Base-by-base conservation (phyloP, 1,140 invertebrate genomes). In the Popillia japonica region DNA sequence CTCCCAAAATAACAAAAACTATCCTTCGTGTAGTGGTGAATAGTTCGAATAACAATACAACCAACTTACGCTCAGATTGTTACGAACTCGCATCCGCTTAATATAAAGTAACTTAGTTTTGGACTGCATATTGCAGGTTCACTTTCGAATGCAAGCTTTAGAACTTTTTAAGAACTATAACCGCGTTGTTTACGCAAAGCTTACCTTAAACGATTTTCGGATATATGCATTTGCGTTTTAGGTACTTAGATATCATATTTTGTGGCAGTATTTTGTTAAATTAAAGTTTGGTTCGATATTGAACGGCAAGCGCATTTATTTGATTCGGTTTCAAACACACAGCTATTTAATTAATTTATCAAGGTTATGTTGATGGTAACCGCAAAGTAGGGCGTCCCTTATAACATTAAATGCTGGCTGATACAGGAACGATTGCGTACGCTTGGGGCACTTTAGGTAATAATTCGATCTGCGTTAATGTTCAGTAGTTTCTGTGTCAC, bases 31-130 rank as follows among this genome's bases (percentile, higher is more conserved):
- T 55, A 55, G 14, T 17, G 48, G 48, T 17, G 17, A 55, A 55
- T 55, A 17, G 48, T 48, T 48, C n/a, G 44, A n/a, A 48, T 48
- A 48, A 48, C 44, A 48, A 14, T 48, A 48, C 44, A 55, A 55
- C 48, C 48, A 55, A 55, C 14, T 55, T 55, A 55, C 48, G 6
- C 48, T 55, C 48, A 17, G 17, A 55, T 17, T 2, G 14, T 17
- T 55, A n/a, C 6, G 14, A 55, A 55, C 48, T 55, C 17, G 48
- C 2, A 55, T 6, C 14, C 17, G 0, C 3, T 55, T 55, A 55
- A 55, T 55, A 55, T 6, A 55, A 17, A n/a, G 6, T 7, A 55
- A 55, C 10, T 34, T 34, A 7, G 48, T 17, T n/a, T n/a, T 17
- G 3, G 17, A 55, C 48, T 14, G 48, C 11, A 55, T 55, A n/a